Evolutionary conservation across 2,797 vertebrate species (phyloP).

Genomic region (Syngnathus rostellatus): DNA sequence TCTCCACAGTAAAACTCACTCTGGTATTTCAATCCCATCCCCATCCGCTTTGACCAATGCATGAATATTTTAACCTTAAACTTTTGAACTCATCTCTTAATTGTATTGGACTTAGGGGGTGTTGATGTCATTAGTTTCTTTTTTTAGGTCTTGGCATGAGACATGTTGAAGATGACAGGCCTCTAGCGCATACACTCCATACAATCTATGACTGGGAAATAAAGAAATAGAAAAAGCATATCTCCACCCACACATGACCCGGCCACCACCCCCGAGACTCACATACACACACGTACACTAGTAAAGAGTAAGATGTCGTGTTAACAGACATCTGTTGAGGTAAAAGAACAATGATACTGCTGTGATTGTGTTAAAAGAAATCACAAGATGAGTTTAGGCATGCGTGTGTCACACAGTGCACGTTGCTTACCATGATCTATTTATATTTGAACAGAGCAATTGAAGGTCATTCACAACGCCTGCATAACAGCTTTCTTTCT

Average conservation of each 20-base stretch:
- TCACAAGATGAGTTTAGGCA: constrained; percentile 10
- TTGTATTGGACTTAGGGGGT: constrained; percentile 31
- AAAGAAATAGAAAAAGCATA: constrained; percentile 24
- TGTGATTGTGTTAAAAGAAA: constrained; percentile 30
- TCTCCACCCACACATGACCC: constrained; percentile 9
- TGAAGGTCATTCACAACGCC: constrained; percentile 32
- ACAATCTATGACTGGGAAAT: constrained; percentile 14
- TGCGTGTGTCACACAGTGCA: constrained; percentile 6
- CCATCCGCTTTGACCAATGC: neutral
- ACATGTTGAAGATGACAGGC: constrained; percentile 37
- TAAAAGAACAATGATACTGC: constrained; percentile 25
- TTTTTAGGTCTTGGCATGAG: constrained; percentile 24
- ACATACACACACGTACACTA: neutral
- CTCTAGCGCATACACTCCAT: constrained; percentile 17
- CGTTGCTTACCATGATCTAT: constrained; percentile 10
- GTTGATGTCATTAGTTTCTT: constrained; percentile 18
- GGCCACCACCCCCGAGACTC: too few species aligned
- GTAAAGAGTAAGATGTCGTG: constrained; percentile 17
- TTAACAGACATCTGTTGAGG: constrained; percentile 49
- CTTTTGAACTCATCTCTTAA: constrained; percentile 25
- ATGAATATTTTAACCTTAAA: constrained; percentile 21
- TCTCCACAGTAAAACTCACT: constrained; percentile 1
- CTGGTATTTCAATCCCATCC: neutral
- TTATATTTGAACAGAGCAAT: constrained; percentile 31
- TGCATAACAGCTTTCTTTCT: constrained; percentile 14